Evolutionary conservation across 2,113 vertebrate genomes (phyloP).

Genomic region (Trogon melanurus): DNA sequence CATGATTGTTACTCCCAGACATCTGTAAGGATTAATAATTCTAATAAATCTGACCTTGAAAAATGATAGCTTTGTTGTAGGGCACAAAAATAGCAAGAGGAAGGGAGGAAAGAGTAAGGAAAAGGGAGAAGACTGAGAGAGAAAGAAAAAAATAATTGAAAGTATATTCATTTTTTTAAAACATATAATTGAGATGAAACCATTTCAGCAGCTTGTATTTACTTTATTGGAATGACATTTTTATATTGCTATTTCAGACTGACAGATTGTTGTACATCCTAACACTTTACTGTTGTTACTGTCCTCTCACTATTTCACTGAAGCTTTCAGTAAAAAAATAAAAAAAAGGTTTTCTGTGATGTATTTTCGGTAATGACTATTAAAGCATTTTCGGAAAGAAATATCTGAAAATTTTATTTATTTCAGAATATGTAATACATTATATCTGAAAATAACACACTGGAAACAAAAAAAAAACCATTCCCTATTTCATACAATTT

Average conservation of each 20-base stretch:
- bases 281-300: neutral
- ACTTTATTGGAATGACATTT: neutral
- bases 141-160: neutral
- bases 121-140: neutral
- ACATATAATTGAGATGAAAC: neutral
- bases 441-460: neutral
- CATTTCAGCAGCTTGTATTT: neutral
- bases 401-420: neutral
- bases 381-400: neutral
- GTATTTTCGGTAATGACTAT: neutral
- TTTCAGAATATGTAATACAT: neutral
- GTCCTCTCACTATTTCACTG: neutral
- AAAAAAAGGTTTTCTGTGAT: neutral
- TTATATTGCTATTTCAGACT: neutral
- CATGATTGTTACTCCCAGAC: neutral
- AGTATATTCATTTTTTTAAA: neutral
- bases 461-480: neutral
- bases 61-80: neutral
- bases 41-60: neutral
- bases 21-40: neutral
- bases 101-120: neutral
- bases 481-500: neutral
- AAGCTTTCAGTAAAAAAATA: neutral
- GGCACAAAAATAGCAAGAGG: neutral
- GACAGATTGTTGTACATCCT: neutral